phyloP scores from a whole-genome alignment of 2,888 invertebrate genomes.

The Psylliodes chrysocephalus region DNA sequence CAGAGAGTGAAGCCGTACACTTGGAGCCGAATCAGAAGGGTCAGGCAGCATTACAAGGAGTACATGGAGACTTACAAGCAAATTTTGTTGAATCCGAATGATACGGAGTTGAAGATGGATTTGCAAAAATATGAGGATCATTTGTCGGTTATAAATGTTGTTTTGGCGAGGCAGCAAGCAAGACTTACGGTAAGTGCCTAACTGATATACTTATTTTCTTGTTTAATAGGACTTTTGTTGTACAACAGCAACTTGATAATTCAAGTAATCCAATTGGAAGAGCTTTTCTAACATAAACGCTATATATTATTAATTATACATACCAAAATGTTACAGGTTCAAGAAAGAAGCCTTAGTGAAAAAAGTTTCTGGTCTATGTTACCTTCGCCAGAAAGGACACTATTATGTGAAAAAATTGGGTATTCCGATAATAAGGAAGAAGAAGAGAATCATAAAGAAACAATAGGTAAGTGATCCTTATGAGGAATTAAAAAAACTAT shows the following conservation, averaged over 20 bases:
- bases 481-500: neutral
- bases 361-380: conserved; percentile 63
- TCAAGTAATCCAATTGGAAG: too few relatives aligned
- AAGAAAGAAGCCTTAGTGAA: conserved; percentile 73
- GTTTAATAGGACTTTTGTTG: too few relatives aligned
- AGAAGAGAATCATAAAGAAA: conserved; percentile 27
- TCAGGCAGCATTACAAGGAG: conserved; percentile 74
- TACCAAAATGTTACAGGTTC: conserved; percentile 66
- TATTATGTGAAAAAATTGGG: conserved; percentile 62
- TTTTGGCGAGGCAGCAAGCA: conserved; percentile 83
- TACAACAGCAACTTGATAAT: too few relatives aligned
- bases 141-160: conserved; percentile 77
- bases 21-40: conserved; percentile 76
- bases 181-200: conserved; percentile 73
- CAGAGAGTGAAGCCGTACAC: conserved; percentile 79
- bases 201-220: neutral
- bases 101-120: conserved; percentile 78
- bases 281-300: too few relatives aligned
- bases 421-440: conserved; percentile 49
- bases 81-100: conserved; percentile 75
- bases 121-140: conserved; percentile 80
- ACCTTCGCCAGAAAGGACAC: conserved; percentile 60
- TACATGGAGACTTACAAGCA: conserved; percentile 79
- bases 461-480: conserved; percentile 46
- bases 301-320: too few relatives aligned